Conservation (phyloP, 2,797 vertebrate genomes). For the Acomys russatus region DNA sequence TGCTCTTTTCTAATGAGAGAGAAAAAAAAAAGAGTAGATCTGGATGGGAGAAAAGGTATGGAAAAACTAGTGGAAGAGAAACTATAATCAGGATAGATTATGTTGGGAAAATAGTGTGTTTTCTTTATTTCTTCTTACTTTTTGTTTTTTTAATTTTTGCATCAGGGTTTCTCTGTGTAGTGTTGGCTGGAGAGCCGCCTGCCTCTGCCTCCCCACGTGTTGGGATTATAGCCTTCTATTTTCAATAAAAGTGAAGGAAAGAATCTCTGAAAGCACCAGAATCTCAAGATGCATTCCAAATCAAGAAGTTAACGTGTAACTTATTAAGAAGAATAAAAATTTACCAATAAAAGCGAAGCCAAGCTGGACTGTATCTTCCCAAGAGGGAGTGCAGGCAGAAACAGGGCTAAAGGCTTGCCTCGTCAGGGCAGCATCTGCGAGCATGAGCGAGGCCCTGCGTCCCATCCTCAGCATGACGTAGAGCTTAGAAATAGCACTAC, state of each 20-base stretch:
- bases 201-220: no score
- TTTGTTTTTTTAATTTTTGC: no score
- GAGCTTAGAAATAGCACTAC: background rate
- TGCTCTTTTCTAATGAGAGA: background rate
- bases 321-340: background rate
- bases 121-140: background rate
- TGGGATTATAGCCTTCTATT: background rate
- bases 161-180: no score
- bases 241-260: background rate
- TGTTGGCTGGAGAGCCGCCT: no score
- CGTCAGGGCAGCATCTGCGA: background rate
- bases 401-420: background rate
- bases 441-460: background rate
- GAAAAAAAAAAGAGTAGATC: background rate
- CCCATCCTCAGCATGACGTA: background rate
- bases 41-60: background rate
- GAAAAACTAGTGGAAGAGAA: background rate
- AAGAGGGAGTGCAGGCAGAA: background rate
- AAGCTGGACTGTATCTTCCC: background rate
- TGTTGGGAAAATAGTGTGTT: background rate
- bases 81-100: background rate
- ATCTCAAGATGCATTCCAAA: background rate
- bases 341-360: background rate
- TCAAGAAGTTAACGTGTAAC: slow-evolving; percentile 4
- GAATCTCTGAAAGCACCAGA: slow-evolving; percentile 3